Conservation (phyloP, 2,888 invertebrate genomes). For the Drosophila robusta region DNA sequence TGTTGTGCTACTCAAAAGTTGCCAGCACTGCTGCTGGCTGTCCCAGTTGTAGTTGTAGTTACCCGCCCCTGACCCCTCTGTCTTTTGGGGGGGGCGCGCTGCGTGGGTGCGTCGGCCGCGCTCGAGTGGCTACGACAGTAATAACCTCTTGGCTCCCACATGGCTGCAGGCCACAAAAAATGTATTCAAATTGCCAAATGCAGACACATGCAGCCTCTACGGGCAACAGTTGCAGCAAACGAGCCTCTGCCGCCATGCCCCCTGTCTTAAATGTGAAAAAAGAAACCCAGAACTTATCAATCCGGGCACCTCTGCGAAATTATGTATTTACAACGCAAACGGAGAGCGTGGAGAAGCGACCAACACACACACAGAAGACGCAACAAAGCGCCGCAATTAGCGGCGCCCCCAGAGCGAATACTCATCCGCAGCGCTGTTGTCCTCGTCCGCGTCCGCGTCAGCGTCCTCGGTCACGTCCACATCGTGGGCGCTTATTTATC, state of each 20-base stretch:
- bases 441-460: slow-evolving; percentile 7
- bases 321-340: slow-evolving; percentile 39
- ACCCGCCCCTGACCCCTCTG: neutral
- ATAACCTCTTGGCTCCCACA: slow-evolving; percentile 74
- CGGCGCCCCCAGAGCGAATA: slow-evolving; percentile 73
- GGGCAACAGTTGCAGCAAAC: slow-evolving; percentile 21
- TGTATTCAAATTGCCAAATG: slow-evolving; percentile 68
- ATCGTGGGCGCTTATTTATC: slow-evolving; percentile 62
- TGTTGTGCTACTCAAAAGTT: neutral
- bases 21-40: neutral
- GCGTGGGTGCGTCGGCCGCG: slow-evolving; percentile 60
- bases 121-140: slow-evolving; percentile 73
- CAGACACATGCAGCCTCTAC: slow-evolving; percentile 32
- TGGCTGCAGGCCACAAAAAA: slow-evolving; percentile 42
- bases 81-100: slow-evolving; percentile 16
- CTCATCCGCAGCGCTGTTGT: slow-evolving; percentile 42
- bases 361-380: slow-evolving; percentile 7
- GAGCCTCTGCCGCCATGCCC: neutral
- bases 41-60: neutral
- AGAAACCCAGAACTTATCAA: slow-evolving; percentile 15
- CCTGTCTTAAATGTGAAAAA: slow-evolving; percentile 9
- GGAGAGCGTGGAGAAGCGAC: slow-evolving; percentile 5
- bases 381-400: slow-evolving; percentile 70
- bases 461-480: slow-evolving; percentile 7
- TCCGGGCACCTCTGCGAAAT: slow-evolving; percentile 33